Conservation (phyloP, 2,113 vertebrate genomes). For the Deroptyus accipitrinus region DNA sequence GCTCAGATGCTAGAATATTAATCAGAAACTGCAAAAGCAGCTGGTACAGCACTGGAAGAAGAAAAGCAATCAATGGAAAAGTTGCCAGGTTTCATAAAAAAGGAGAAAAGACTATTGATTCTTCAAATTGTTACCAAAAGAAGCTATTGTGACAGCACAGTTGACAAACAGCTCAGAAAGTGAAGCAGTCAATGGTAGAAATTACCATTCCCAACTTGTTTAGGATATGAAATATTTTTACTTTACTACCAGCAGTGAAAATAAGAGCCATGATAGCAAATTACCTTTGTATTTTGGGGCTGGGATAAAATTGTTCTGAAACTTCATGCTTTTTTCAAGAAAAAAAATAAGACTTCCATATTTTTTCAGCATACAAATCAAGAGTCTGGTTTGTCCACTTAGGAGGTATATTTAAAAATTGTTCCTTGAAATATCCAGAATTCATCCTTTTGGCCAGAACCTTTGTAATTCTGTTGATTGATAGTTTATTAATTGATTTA, state of each 20-base stretch:
- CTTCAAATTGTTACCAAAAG: slow-evolving; percentile 48
- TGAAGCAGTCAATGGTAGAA: neutral
- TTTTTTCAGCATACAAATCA: neutral
- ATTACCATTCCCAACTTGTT: neutral
- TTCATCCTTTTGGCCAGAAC: neutral
- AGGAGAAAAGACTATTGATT: slow-evolving; percentile 22
- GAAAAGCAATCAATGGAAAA: slow-evolving; percentile 11
- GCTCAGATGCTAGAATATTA: slow-evolving; percentile 13
- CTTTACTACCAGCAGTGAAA: slow-evolving; percentile 15
- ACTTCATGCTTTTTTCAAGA: neutral
- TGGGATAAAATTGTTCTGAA: neutral
- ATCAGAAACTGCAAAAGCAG: slow-evolving; percentile 38
- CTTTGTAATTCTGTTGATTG: neutral
- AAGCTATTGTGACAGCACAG: slow-evolving; percentile 13
- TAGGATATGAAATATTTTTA: slow-evolving; percentile 19
- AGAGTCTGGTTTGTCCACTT: neutral
- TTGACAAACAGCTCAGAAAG: neutral
- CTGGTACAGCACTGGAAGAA: slow-evolving; percentile 13
- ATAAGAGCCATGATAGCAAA: neutral
- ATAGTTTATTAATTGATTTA: neutral
- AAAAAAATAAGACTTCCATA: neutral
- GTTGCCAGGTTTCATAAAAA: slow-evolving; percentile 44
- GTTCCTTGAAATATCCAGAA: neutral
- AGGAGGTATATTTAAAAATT: neutral
- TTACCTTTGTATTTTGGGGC: neutral